These are phyloP conservation scores for Leucopsar rothschildi DNA, from an alignment of 2,113 vertebrate genomes.

Conservation along the genomic window DNA sequence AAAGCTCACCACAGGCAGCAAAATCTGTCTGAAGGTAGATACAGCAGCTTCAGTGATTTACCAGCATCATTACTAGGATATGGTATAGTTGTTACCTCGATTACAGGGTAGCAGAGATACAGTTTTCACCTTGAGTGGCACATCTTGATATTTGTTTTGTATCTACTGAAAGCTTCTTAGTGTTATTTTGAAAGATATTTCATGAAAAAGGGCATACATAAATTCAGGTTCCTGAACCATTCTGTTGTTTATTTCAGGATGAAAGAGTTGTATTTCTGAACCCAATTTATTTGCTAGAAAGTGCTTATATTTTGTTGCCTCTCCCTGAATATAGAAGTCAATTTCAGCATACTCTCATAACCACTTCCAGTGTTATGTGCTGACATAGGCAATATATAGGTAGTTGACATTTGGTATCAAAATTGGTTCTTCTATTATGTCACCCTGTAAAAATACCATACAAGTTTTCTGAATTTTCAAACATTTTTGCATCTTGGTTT, in stretches of 20 bases:
- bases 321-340: not conserved
- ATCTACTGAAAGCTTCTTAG: not conserved
- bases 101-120: not conserved
- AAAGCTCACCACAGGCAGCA: not conserved
- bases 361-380: not conserved
- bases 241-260: not conserved
- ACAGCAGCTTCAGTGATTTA: not conserved
- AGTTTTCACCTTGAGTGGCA: not conserved
- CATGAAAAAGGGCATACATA: not conserved
- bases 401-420: not conserved
- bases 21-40: not conserved
- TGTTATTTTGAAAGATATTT: not conserved
- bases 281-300: not conserved
- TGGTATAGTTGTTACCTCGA: not conserved
- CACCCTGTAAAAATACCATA: not conserved
- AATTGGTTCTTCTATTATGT: not conserved
- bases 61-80: fast-evolving
- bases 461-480: not conserved
- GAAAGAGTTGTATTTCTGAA: not conserved
- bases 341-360: not conserved
- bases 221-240: not conserved
- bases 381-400: not conserved
- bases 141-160: not conserved
- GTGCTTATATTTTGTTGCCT: not conserved
- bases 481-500: not conserved